Evolutionary conservation across 2,113 vertebrate genomes (phyloP).

Genomic region (Passer domesticus): DNA sequence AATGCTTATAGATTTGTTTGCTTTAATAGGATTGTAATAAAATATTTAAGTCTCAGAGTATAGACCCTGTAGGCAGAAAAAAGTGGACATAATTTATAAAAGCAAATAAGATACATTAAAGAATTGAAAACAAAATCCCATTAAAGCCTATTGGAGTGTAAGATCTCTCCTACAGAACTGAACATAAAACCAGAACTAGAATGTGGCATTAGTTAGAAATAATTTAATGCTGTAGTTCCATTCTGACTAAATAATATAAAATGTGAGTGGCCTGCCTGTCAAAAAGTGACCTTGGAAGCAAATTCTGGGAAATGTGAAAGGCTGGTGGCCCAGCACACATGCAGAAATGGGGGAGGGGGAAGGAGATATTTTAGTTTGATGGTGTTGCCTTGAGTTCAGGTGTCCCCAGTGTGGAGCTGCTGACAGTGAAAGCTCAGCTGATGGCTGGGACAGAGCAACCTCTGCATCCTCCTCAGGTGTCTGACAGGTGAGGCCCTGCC

Average conservation of each 20-base stretch:
- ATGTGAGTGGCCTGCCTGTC: neutral
- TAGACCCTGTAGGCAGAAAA: neutral
- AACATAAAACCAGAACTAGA: neutral
- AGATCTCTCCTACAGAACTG: neutral
- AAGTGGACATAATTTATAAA: neutral
- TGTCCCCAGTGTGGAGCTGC: rapidly evolving
- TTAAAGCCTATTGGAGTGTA: neutral
- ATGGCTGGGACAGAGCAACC: neutral
- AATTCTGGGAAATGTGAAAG: neutral
- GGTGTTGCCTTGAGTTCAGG: neutral
- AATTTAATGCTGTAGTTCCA: neutral
- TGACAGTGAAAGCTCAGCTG: neutral
- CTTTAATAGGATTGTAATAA: neutral
- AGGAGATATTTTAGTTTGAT: neutral
- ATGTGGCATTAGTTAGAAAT: neutral
- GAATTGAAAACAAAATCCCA: neutral
- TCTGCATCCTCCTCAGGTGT: neutral
- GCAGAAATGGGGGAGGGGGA: rapidly evolving
- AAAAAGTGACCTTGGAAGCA: neutral
- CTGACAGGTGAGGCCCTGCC: neutral
- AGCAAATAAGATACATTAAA: neutral
- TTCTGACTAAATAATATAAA: neutral
- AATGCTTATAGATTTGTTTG: neutral
- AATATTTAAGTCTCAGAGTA: neutral
- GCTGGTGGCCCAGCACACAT: neutral